Percentiles rank a stretch among this genome's conserved stretches.
Evolutionary conservation across 2,113 vertebrate genomes (phyloP).

Genomic region (Rhabdornis inornatus): DNA sequence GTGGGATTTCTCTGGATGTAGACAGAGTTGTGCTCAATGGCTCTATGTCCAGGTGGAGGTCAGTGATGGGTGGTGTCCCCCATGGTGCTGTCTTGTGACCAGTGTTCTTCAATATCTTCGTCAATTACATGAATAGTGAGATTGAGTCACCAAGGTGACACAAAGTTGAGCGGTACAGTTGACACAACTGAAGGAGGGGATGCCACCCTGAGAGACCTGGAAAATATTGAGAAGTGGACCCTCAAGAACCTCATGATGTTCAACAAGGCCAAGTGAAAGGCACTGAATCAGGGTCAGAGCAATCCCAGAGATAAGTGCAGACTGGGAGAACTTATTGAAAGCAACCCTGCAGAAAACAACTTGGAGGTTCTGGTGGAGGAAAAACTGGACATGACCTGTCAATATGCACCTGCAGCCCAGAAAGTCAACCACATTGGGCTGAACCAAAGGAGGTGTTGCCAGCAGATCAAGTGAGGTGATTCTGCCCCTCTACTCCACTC

Average conservation of each 20-base stretch:
- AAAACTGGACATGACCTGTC: neutral
- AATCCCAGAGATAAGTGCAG: neutral
- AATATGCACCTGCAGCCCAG: neutral
- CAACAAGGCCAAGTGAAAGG: neutral
- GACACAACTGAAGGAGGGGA: neutral
- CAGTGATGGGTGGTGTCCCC: too few relatives aligned
- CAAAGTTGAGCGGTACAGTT: rapidly evolving
- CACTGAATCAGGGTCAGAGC: neutral
- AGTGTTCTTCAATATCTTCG: neutral
- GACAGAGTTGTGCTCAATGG: neutral
- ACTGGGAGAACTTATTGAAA: neutral
- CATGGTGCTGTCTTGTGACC: neutral
- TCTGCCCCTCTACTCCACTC: neutral
- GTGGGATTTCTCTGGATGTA: neutral
- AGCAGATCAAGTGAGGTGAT: neutral
- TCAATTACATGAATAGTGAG: neutral
- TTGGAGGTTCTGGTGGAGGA: neutral
- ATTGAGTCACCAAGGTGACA: neutral
- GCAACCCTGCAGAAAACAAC: neutral
- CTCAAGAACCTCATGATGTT: neutral
- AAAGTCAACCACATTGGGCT: neutral
- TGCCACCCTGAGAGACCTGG: neutral
- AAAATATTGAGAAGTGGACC: neutral
- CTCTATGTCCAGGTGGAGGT: neutral
- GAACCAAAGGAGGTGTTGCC: neutral